Conservation (phyloP, 2,797 vertebrate genomes). For the Sebastes dallii region DNA sequence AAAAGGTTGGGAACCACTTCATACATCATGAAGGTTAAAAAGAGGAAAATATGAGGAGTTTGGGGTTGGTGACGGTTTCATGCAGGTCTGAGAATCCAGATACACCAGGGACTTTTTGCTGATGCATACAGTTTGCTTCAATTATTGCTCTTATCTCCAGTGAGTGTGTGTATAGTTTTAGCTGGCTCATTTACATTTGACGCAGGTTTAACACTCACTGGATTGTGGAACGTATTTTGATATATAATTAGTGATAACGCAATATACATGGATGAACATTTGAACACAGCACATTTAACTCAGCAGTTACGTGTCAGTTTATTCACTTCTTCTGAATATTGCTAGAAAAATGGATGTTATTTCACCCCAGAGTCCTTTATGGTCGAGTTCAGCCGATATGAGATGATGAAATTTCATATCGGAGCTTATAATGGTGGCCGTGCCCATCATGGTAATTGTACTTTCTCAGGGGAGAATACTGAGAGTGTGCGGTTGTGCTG, state of each 20-base stretch:
- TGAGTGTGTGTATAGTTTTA: background rate
- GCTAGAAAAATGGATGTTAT: slow-evolving; percentile 33
- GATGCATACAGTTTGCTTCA: slow-evolving; percentile 1
- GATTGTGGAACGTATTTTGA: background rate
- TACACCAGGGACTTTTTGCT: background rate
- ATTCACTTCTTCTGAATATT: slow-evolving; percentile 40
- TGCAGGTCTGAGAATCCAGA: background rate
- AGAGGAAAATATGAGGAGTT: background rate
- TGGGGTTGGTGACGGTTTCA: background rate
- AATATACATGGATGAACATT: slow-evolving; percentile 16
- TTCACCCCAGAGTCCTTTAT: slow-evolving; percentile 55
- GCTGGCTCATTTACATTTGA: slow-evolving; percentile 41
- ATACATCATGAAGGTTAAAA: background rate
- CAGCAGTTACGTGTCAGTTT: background rate
- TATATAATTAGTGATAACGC: background rate
- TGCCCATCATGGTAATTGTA: slow-evolving; percentile 50
- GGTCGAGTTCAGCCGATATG: slow-evolving; percentile 43
- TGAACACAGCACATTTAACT: slow-evolving; percentile 44
- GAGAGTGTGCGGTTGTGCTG: slow-evolving; percentile 1
- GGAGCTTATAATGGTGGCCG: slow-evolving; percentile 28
- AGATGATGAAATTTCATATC: slow-evolving; percentile 61
- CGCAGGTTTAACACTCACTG: background rate
- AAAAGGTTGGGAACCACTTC: background rate
- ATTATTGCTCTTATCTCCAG: slow-evolving; percentile 1
- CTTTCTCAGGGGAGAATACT: slow-evolving; percentile 16